Evolutionary conservation across 2,888 invertebrate genomes (phyloP).

Genomic region (Eristalinus aeneus): DNA sequence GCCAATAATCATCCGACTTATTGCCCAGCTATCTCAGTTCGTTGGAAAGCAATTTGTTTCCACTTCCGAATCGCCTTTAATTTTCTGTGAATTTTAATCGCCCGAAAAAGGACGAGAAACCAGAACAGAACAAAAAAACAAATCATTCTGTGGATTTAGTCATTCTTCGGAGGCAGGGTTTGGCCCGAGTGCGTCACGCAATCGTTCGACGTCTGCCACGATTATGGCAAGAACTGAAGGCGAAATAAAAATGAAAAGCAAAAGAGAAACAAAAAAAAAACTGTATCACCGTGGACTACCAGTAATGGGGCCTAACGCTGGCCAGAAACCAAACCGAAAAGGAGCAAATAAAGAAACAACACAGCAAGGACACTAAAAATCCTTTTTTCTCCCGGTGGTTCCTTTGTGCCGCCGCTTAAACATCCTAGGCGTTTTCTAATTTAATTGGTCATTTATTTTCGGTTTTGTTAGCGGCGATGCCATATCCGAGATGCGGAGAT

Average conservation of each 20-base stretch:
- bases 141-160: slow-evolving; percentile 52
- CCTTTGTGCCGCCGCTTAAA: slow-evolving; percentile 30
- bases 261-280: not conserved
- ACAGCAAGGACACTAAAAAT: slow-evolving; percentile 23
- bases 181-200: slow-evolving; percentile 54
- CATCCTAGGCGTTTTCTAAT: slow-evolving; percentile 53
- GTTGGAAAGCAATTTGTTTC: slow-evolving; percentile 64
- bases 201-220: slow-evolving; percentile 35
- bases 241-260: not conserved
- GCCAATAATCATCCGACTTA: slow-evolving; percentile 66
- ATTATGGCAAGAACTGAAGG: slow-evolving; percentile 46
- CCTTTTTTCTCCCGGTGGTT: slow-evolving; percentile 29
- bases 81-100: slow-evolving; percentile 67
- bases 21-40: slow-evolving; percentile 53
- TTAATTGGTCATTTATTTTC: slow-evolving; percentile 59
- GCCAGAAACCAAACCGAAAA: not conserved
- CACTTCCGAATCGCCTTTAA: slow-evolving; percentile 65
- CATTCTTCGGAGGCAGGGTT: slow-evolving; percentile 12
- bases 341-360: slow-evolving; percentile 16
- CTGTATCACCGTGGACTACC: slow-evolving; percentile 24
- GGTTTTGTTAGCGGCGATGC: slow-evolving; percentile 34
- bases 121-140: slow-evolving; percentile 4
- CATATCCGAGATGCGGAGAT: not conserved
- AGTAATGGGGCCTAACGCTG: slow-evolving; percentile 14
- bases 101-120: slow-evolving; percentile 51